Percentiles rank a stretch among this genome's conserved stretches.
Conservation (phyloP, 1,140 invertebrate genomes). For the Cephus cinctus region DNA sequence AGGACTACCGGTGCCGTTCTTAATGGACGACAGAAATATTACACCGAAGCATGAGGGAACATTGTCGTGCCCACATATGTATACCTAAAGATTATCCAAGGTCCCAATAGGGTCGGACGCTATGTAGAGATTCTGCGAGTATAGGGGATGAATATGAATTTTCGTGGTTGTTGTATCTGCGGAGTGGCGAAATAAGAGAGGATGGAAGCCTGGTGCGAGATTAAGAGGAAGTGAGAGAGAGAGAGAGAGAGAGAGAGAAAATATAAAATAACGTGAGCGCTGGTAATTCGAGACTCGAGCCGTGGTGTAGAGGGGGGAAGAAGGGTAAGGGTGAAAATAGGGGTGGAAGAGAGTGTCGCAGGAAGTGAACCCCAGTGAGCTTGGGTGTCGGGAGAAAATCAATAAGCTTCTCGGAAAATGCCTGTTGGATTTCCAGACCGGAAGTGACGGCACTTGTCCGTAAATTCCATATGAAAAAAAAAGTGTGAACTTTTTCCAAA, state of each 20-base stretch:
- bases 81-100: no score
- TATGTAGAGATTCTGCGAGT: no score
- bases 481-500: no score
- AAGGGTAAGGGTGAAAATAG: neutral
- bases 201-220: neutral
- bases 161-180: neutral
- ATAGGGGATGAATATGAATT: no score
- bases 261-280: slow-evolving; percentile 13
- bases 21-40: slow-evolving; percentile 13
- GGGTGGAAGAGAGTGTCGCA: slow-evolving; percentile 23
- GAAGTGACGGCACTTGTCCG: slow-evolving; percentile 34
- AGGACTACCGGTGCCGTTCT: no score
- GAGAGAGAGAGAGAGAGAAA: no score
- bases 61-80: slow-evolving; percentile 23
- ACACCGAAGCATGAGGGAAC: slow-evolving; percentile 18
- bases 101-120: no score
- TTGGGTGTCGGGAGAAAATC: slow-evolving; percentile 27
- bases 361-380: slow-evolving; percentile 31
- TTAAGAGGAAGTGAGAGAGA: neutral
- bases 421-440: slow-evolving; percentile 20
- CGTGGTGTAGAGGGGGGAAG: slow-evolving; percentile 23
- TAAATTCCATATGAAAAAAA: no score
- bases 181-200: slow-evolving; percentile 3
- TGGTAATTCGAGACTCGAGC: slow-evolving; percentile 34
- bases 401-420: slow-evolving; percentile 35